Evolutionary conservation across 2,113 vertebrate species (phyloP), one percentile per base, ranked within the genome.

Genomic region (Pterocles orientalis): DNA sequence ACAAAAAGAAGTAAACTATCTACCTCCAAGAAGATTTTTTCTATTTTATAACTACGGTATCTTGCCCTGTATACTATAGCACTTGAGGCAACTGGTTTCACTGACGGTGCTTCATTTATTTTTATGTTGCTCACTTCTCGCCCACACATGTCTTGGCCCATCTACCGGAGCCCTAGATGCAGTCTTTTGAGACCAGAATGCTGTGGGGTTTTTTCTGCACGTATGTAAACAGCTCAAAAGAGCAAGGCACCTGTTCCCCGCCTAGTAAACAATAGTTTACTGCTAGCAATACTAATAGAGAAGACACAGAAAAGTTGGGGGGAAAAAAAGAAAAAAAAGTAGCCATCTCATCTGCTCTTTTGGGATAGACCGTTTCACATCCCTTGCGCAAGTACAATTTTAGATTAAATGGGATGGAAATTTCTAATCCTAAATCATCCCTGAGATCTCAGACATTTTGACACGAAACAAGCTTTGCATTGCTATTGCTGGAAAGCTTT

Each of bases 61-160:
- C 53, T 68, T 68, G 6, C 17, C 23, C 33, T 47, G 33, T 7
- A 2, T 39, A 20, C 19, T 16, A 17, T 4, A 93, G 36, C 43
- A 88, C 15, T 66, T 0, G 0, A 87, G 9, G 41, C 15, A 73
- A 51, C 4, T 0, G 2, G 16, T 78, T 20, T 8, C 18, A 43
- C 69, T 64, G 25, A 70, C 0, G 2, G 25, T 18, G 5, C 18
- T 72, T 58, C 7, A 23, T 53, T 61, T 54, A 47, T n/a, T 92
- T 78, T 60, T 64, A 18, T 51, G 12, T 39, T 47, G 15, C 18
- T 71, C 18, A 8, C 77, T 60, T 50, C 8, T 83, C 20, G 65
- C 12, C 18, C 12, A 72, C 18, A 14, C 1, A 6, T 5, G 4
- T 39, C 50, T 76, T 25, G 12, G 19, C n/a, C 50, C 41, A 57